phyloP scores from a whole-genome alignment of 1,140 invertebrate species.

The Zaprionus davidi region DNA sequence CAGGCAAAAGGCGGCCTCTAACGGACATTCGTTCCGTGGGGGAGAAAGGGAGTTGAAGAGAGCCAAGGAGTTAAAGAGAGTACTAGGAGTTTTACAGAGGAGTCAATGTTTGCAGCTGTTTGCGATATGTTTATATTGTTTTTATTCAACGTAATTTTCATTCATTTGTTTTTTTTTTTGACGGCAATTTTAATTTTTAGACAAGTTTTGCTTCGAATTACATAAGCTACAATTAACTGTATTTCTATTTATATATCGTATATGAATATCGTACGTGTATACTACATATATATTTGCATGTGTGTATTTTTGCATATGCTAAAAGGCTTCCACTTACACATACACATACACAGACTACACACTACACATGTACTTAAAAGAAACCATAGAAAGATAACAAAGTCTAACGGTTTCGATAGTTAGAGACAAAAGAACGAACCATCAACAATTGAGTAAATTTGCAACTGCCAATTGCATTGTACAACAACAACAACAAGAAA shows the following conservation, averaged over 20 bases:
- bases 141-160: constrained; percentile 2
- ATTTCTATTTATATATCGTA: constrained; percentile 1
- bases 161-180: constrained; percentile 6
- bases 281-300: constrained; percentile 19
- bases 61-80: not conserved
- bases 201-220: not conserved
- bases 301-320: constrained; percentile 28
- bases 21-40: not conserved
- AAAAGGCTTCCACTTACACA: constrained; percentile 46
- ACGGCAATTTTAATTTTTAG: not conserved
- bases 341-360: constrained; percentile 12
- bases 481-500: constrained; percentile 50
- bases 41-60: not conserved
- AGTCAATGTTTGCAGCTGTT: constrained; percentile 42
- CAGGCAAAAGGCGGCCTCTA: not conserved
- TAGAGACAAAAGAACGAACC: constrained; percentile 31
- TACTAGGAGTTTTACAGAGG: constrained; percentile 12
- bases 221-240: not conserved
- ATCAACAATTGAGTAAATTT: constrained; percentile 49
- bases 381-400: constrained; percentile 43
- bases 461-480: constrained; percentile 76
- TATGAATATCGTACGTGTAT: constrained; percentile 6
- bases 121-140: constrained; percentile 32
- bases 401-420: constrained; percentile 36
- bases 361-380: constrained; percentile 15